Conservation (phyloP, 2,888 invertebrate species). For the Heliconius ismenius region DNA sequence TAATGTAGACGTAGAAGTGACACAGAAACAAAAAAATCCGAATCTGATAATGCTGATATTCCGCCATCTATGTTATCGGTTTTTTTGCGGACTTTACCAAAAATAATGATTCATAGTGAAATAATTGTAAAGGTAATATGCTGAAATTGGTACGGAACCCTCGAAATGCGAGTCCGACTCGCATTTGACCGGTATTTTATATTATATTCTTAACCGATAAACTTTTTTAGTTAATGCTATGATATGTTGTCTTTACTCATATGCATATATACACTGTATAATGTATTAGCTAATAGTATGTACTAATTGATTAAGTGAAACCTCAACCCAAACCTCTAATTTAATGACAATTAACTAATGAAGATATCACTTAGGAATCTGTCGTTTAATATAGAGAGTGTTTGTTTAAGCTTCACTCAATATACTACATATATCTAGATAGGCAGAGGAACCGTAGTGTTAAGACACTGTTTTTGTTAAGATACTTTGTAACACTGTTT, state of each 20-base stretch:
- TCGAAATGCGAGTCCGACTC: too few relatives aligned
- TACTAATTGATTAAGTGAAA: constrained; percentile 7
- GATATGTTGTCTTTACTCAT: background rate
- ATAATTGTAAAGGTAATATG: too few relatives aligned
- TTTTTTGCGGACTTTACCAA: too few relatives aligned
- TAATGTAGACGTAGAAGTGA: too few relatives aligned
- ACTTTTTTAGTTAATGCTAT: background rate
- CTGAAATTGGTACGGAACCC: too few relatives aligned
- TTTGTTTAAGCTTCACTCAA: background rate
- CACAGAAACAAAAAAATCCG: too few relatives aligned
- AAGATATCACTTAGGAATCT: background rate
- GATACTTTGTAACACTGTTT: background rate
- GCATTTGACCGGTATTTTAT: too few relatives aligned
- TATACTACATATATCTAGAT: background rate
- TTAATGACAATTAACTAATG: background rate
- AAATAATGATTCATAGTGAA: too few relatives aligned
- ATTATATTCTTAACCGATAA: too few relatives aligned
- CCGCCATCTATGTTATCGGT: too few relatives aligned
- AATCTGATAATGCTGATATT: too few relatives aligned
- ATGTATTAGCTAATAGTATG: background rate
- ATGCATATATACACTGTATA: background rate
- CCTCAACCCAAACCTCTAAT: background rate
- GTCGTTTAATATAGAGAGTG: background rate
- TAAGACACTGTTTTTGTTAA: background rate
- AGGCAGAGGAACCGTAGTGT: background rate